Percentiles rank a stretch among this genome's conserved stretches.
Evolutionary conservation across 1,140 invertebrate genomes (phyloP).

Genomic region (Gonioctena quinquepunctata): DNA sequence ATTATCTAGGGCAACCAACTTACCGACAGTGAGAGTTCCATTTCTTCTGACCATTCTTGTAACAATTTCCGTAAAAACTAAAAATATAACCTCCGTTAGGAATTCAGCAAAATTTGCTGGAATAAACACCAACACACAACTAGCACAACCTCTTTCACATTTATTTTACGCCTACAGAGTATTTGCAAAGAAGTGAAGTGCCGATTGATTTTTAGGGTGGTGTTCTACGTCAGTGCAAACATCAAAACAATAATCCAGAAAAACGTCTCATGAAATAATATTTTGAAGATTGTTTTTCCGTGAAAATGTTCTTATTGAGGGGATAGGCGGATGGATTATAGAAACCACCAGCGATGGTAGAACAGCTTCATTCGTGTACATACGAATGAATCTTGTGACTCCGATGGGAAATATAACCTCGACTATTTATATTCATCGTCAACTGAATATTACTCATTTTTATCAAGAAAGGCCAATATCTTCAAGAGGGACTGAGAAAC

Average conservation of each 20-base stretch:
- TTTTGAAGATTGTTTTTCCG: neutral
- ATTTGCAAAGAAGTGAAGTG: no score
- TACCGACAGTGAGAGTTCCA: conserved; percentile 42
- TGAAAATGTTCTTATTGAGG: no score
- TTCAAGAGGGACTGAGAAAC: no score
- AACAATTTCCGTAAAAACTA: conserved; percentile 51
- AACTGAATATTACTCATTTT: no score
- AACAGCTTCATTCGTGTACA: no score
- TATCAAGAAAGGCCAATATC: no score
- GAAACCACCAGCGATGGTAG: no score
- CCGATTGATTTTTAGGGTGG: neutral
- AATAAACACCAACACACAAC: neutral
- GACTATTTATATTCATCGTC: no score
- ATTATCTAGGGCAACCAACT: no score
- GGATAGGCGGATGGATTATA: no score
- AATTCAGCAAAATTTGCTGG: neutral
- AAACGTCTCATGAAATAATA: neutral
- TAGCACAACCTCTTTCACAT: neutral
- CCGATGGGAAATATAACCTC: no score
- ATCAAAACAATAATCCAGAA: neutral
- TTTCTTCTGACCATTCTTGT: conserved; percentile 44
- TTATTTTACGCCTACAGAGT: neutral
- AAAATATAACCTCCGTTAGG: conserved; percentile 38
- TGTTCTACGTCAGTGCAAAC: neutral
- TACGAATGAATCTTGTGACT: no score